Percentiles rank a stretch among this genome's conserved stretches.
Conservation (phyloP, 2,888 invertebrate genomes). For the Nysson spinosus region DNA sequence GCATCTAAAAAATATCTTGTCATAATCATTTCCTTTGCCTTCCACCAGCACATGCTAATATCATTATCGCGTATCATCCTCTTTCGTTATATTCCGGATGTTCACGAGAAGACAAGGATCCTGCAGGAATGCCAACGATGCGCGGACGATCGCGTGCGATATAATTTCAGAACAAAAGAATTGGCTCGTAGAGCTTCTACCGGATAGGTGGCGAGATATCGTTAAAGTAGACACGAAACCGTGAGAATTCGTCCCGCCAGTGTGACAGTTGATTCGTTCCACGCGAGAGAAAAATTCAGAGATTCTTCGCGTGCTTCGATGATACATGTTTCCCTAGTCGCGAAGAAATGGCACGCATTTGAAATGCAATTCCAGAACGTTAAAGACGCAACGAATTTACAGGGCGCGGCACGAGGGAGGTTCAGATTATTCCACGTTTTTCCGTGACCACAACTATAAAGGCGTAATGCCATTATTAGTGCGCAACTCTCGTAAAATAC, state of each 20-base stretch:
- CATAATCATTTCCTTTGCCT: neutral
- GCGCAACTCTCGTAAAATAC: constrained; percentile 65
- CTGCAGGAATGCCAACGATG: constrained; percentile 5
- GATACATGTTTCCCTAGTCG: too few species aligned
- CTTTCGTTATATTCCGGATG: constrained; percentile 16
- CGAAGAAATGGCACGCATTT: constrained; percentile 63
- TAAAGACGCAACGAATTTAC: too few species aligned
- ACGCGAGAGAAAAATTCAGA: neutral
- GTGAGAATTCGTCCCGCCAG: constrained; percentile 6
- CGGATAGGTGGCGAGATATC: neutral
- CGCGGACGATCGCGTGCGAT: constrained; percentile 9
- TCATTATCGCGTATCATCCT: constrained; percentile 17
- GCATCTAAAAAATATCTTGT: constrained; percentile 11
- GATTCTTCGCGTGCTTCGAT: neutral
- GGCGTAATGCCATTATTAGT: constrained; percentile 59
- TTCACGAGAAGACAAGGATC: constrained; percentile 21
- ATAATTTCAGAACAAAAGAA: constrained; percentile 31
- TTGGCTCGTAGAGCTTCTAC: neutral
- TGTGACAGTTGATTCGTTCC: neutral
- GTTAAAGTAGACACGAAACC: neutral
- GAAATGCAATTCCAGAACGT: constrained; percentile 69
- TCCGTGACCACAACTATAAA: constrained; percentile 12
- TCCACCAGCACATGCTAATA: constrained; percentile 6
- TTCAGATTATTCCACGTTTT: constrained; percentile 41
- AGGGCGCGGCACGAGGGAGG: too few species aligned